phyloP scores from a whole-genome alignment of 2,888 invertebrate species.

The Dynastes maya region DNA sequence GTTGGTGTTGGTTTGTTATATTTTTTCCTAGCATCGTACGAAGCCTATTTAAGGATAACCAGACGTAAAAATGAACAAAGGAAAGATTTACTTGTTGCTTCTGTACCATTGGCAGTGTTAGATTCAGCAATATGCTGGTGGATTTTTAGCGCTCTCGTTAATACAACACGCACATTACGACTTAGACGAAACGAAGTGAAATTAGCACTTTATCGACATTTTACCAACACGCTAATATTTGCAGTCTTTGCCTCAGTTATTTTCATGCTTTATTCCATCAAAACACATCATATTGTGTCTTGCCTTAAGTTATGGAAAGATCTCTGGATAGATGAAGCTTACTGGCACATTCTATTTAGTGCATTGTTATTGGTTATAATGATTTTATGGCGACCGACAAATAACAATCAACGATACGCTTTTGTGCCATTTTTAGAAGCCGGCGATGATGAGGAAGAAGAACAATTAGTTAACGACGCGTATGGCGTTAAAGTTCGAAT shows the following conservation, averaged over 20 bases:
- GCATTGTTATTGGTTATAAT: slow-evolving; percentile 91
- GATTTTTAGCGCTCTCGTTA: slow-evolving; percentile 90
- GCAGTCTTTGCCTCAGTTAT: slow-evolving; percentile 91
- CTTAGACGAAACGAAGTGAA: slow-evolving; percentile 93
- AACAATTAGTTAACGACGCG: slow-evolving; percentile 89
- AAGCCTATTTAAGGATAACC: slow-evolving; percentile 86
- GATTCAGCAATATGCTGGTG: slow-evolving; percentile 95
- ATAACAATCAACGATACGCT: slow-evolving; percentile 95
- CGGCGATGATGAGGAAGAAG: slow-evolving; percentile 86
- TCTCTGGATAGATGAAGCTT: slow-evolving; percentile 95
- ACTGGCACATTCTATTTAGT: slow-evolving; percentile 95
- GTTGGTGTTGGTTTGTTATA: slow-evolving; percentile 88
- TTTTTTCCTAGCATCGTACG: slow-evolving; percentile 88
- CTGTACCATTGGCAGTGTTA: slow-evolving; percentile 88
- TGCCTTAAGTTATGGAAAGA: slow-evolving; percentile 93
- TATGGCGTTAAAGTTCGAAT: slow-evolving; percentile 86
- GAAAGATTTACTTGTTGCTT: slow-evolving; percentile 81
- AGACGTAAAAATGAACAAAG: slow-evolving; percentile 77
- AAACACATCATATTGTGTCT: slow-evolving; percentile 81
- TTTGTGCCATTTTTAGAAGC: slow-evolving; percentile 94
- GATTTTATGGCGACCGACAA: slow-evolving; percentile 95
- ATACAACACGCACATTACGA: slow-evolving; percentile 91
- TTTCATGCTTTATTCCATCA: slow-evolving; percentile 95
- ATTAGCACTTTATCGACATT: slow-evolving; percentile 90
- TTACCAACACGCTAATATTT: slow-evolving; percentile 94